phyloP scores from a whole-genome alignment of 2,888 invertebrate species.

The Hipparchia semele region DNA sequence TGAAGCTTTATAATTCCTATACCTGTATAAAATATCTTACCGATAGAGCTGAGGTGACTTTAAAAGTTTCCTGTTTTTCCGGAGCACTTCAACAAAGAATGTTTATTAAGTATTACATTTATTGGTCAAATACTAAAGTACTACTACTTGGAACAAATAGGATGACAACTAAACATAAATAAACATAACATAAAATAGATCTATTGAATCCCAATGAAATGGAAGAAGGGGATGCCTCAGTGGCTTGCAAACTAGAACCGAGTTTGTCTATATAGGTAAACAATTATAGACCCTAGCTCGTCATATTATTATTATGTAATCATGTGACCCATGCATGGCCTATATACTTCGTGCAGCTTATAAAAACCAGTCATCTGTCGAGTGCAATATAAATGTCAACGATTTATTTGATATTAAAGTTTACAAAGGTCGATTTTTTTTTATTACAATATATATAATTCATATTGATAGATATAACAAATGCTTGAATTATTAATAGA shows the following conservation, averaged over 20 bases:
- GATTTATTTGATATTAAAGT: too few species aligned
- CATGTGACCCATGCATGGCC: constrained; percentile 18
- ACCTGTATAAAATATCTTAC: too few species aligned
- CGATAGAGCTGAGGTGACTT: too few species aligned
- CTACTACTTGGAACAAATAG: neutral
- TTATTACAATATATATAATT: too few species aligned
- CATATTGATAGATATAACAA: too few species aligned
- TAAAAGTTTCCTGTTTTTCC: too few species aligned
- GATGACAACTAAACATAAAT: constrained; percentile 8
- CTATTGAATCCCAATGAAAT: constrained; percentile 26
- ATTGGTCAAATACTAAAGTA: too few species aligned
- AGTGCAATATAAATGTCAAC: neutral
- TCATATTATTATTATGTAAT: constrained; percentile 30
- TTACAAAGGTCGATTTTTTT: too few species aligned
- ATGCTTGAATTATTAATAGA: too few species aligned
- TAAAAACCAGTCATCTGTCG: neutral
- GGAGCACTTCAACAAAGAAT: neutral
- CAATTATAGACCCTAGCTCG: constrained; percentile 1
- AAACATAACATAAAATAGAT: too few species aligned
- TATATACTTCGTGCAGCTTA: neutral
- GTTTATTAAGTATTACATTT: neutral
- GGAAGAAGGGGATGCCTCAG: constrained; percentile 15
- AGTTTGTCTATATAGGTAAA: constrained; percentile 22
- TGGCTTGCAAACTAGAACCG: constrained; percentile 3
- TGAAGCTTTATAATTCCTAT: too few species aligned